Conservation (phyloP, 2,113 vertebrate species). For the Deroptyus accipitrinus region DNA sequence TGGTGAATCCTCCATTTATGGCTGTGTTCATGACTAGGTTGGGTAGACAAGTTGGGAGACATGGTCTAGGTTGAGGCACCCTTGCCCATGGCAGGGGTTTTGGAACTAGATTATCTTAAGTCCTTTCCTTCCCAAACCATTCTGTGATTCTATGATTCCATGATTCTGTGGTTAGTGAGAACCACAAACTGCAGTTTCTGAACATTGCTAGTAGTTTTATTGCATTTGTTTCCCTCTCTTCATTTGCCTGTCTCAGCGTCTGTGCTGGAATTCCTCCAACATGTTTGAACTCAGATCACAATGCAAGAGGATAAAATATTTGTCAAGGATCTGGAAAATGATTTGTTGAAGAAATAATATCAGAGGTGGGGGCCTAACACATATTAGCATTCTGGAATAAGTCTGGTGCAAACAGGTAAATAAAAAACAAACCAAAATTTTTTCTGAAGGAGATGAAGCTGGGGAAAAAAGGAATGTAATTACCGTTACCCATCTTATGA, state of each 20-base stretch:
- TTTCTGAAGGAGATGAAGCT: not conserved
- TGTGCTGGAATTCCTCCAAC: not conserved
- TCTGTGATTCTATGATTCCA: not conserved
- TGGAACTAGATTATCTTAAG: not conserved
- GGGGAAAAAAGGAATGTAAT: not conserved
- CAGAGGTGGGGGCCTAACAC: not conserved
- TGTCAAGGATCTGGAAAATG: not conserved
- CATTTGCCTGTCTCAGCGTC: not conserved
- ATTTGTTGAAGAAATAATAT: not conserved
- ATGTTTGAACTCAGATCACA: not conserved
- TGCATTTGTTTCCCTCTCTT: not conserved
- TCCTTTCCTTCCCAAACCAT: not conserved
- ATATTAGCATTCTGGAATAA: not conserved
- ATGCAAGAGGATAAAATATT: not conserved
- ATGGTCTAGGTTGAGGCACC: not conserved
- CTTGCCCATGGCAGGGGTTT: not conserved
- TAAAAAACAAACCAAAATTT: not conserved
- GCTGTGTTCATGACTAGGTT: not conserved
- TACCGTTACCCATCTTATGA: fast-evolving
- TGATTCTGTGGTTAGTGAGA: not conserved
- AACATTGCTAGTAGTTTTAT: not conserved
- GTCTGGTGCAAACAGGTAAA: not conserved
- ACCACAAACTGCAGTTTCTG: not conserved
- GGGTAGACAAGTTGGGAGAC: not conserved
- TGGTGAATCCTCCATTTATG: not conserved